phyloP scores from a whole-genome alignment of 64 coral and sea anemone genomes.

The Montipora efflorescens region DNA sequence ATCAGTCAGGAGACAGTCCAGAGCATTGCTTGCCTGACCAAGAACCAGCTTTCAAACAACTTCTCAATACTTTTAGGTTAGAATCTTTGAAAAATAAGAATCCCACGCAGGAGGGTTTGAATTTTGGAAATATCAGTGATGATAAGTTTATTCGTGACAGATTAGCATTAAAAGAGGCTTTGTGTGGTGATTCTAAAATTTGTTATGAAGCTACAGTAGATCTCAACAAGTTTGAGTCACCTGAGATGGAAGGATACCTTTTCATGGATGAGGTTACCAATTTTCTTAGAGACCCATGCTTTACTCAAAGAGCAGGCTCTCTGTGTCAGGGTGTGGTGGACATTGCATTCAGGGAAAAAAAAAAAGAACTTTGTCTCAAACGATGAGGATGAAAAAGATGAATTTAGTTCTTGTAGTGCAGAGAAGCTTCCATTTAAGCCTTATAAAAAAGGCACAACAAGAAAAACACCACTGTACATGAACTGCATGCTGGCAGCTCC shows the following conservation, averaged over 20 bases:
- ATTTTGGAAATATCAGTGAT: neutral
- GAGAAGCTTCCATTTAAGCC: no score
- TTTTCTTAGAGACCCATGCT: slow-evolving; percentile 43
- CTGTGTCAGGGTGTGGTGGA: no score
- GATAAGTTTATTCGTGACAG: neutral
- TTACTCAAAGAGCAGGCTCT: no score
- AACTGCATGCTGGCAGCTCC: no score
- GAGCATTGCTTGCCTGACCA: neutral
- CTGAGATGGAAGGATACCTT: slow-evolving; percentile 54
- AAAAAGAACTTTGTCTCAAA: no score
- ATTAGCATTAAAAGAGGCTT: neutral
- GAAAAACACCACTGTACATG: no score
- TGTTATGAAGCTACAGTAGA: slow-evolving; percentile 38
- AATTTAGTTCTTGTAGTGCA: no score
- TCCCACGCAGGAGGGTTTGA: neutral
- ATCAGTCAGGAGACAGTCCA: neutral
- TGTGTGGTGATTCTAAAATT: neutral
- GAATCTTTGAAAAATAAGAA: neutral
- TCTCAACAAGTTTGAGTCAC: slow-evolving; percentile 78
- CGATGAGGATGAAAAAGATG: no score
- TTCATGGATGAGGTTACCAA: neutral
- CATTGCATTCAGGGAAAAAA: no score
- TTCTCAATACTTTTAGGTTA: neutral
- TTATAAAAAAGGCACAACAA: no score
- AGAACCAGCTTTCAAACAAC: neutral